Conservation (phyloP, 2,113 vertebrate genomes). For the Falco punctatus region DNA sequence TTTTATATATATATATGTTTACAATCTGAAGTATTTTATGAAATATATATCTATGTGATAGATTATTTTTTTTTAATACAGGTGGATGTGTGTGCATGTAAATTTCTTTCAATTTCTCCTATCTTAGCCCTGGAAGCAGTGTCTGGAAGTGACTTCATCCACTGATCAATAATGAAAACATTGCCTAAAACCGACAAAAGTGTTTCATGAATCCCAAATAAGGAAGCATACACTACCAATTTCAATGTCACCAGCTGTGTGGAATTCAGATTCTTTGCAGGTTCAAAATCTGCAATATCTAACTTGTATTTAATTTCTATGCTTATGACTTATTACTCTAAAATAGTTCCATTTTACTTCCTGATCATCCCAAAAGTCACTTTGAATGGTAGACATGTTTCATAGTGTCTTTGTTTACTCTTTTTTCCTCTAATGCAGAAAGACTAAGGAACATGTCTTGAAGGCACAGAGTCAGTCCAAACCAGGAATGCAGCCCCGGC, state of each 20-base stretch:
- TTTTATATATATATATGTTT: neutral
- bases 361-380: neutral
- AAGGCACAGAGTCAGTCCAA: neutral
- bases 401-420: neutral
- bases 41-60: neutral
- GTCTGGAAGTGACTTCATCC: neutral
- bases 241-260: neutral
- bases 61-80: neutral
- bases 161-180: neutral
- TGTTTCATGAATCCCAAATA: neutral
- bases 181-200: neutral
- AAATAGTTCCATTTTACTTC: neutral
- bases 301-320: neutral
- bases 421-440: neutral
- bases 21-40: neutral
- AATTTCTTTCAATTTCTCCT: neutral
- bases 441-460: neutral
- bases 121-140: neutral
- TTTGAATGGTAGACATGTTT: neutral
- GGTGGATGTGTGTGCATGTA: rapidly evolving
- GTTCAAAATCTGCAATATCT: neutral
- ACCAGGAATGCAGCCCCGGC: neutral
- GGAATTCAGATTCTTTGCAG: neutral
- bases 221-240: neutral
- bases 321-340: neutral